Conservation (phyloP, 2,888 invertebrate species). For the Amitus sp. region DNA sequence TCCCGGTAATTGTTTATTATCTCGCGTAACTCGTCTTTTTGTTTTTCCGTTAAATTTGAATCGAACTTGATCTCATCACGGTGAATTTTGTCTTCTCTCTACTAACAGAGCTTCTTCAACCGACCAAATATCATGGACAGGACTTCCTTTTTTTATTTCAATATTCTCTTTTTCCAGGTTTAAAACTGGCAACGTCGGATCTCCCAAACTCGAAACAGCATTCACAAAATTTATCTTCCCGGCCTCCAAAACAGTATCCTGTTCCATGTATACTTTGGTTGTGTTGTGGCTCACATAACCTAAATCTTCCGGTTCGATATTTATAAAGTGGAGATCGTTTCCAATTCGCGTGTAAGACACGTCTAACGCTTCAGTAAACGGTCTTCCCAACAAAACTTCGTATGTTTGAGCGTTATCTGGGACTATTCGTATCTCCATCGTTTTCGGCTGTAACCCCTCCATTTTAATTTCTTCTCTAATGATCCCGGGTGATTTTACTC, state of each 20-base stretch:
- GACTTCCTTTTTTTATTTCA: neutral
- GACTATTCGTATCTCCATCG: constrained; percentile 11
- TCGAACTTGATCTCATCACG: constrained; percentile 6
- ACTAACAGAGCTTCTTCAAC: too few species aligned
- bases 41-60: neutral
- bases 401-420: constrained; percentile 14
- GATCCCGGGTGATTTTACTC: constrained; percentile 18
- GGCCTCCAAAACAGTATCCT: too few species aligned
- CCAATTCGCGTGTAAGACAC: constrained; percentile 9
- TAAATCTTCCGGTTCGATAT: too few species aligned
- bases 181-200: too few species aligned
- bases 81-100: neutral
- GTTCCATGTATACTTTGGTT: too few species aligned
- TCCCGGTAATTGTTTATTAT: constrained; percentile 14
- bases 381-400: constrained; percentile 17
- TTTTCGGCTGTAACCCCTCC: constrained; percentile 14
- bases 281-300: too few species aligned
- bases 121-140: neutral
- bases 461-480: constrained; percentile 13
- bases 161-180: neutral
- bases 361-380: constrained; percentile 17
- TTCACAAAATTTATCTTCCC: too few species aligned
- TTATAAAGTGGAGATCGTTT: constrained; percentile 6
- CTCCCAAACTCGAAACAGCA: too few species aligned
- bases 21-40: constrained; percentile 12